A percentile compares a stretch with the other conserved stretches of the same genome.
Conservation (phyloP, 2,888 invertebrate genomes). For the Lasioglossum villosulum region DNA sequence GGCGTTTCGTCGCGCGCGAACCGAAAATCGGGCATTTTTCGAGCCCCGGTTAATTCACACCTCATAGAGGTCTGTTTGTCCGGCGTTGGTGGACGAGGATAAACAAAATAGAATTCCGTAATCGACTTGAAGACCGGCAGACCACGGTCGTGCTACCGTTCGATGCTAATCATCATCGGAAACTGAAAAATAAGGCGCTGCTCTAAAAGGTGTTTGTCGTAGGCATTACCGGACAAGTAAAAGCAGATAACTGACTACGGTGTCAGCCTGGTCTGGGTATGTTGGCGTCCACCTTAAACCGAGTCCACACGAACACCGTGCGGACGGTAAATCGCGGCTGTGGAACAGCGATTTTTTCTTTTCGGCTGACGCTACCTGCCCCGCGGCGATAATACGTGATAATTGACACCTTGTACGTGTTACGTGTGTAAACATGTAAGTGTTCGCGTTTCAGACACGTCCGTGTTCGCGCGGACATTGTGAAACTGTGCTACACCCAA, state of each 20-base stretch:
- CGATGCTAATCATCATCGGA: conserved; percentile 83
- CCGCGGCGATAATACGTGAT: conserved; percentile 80
- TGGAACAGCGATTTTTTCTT: conserved; percentile 58
- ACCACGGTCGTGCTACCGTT: conserved; percentile 59
- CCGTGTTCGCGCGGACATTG: conserved; percentile 49
- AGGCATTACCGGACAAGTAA: conserved; percentile 75
- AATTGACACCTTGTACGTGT: conserved; percentile 78
- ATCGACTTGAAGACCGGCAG: conserved; percentile 57
- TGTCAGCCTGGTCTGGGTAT: conserved; percentile 41
- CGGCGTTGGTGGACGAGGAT: conserved; percentile 52
- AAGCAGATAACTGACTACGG: conserved; percentile 64
- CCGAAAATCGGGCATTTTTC: conserved; percentile 69
- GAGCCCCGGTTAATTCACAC: conserved; percentile 75
- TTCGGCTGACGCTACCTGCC: conserved; percentile 70
- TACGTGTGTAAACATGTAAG: conserved; percentile 62
- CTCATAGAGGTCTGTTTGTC: conserved; percentile 72
- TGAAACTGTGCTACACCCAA: conserved; percentile 62
- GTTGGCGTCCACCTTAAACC: conserved; percentile 55
- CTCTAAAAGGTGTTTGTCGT: conserved; percentile 82
- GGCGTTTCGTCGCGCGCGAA: conserved; percentile 13
- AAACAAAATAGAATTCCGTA: conserved; percentile 57
- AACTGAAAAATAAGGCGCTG: conserved; percentile 79
- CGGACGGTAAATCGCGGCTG: conserved; percentile 46
- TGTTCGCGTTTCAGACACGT: conserved; percentile 52
- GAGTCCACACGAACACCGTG: conserved; percentile 43